Percentiles rank a stretch among this genome's conserved stretches.
These are phyloP conservation scores for Leuciscus waleckii DNA, from an alignment of 2,797 vertebrate species.

Conservation along the genomic window DNA sequence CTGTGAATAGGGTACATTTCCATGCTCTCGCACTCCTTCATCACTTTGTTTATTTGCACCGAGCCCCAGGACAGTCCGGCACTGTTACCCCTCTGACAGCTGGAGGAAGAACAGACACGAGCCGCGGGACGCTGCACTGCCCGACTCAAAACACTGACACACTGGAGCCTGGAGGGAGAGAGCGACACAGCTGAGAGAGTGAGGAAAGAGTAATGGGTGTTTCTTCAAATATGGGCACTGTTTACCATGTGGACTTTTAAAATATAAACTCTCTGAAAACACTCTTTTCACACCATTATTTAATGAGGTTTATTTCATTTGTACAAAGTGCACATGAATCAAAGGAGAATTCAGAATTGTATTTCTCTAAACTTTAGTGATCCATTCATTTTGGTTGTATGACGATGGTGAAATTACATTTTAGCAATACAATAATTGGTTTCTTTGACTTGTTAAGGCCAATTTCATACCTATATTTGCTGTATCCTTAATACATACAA, in stretches of 20 bases:
- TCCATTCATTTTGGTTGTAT: neutral
- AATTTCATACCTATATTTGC: neutral
- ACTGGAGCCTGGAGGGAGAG: neutral
- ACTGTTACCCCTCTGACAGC: slow-evolving; percentile 66
- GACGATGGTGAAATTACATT: neutral
- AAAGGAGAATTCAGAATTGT: neutral
- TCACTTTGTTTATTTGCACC: slow-evolving; percentile 67
- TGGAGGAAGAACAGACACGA: slow-evolving; percentile 65
- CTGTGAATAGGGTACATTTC: neutral
- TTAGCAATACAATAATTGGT: neutral
- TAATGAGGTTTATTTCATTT: slow-evolving; percentile 11
- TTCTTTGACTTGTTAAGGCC: neutral
- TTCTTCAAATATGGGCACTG: slow-evolving; percentile 4
- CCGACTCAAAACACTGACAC: slow-evolving; percentile 23
- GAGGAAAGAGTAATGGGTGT: neutral
- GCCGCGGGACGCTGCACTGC: slow-evolving; percentile 24
- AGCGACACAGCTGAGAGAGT: neutral
- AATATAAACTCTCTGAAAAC: slow-evolving; percentile 8
- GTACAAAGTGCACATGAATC: neutral
- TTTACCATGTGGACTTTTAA: neutral
- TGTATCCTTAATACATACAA: neutral
- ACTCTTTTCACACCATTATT: slow-evolving; percentile 7
- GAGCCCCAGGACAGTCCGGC: slow-evolving; percentile 63
- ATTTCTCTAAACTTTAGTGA: neutral
- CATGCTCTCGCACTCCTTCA: slow-evolving; percentile 30